A percentile compares a stretch with the other conserved stretches of the same genome.
These are phyloP conservation scores for Nemopilema nomurai DNA, from an alignment of 30 jellyfish, hydroid and myxozoan species.

Conservation along the genomic window DNA sequence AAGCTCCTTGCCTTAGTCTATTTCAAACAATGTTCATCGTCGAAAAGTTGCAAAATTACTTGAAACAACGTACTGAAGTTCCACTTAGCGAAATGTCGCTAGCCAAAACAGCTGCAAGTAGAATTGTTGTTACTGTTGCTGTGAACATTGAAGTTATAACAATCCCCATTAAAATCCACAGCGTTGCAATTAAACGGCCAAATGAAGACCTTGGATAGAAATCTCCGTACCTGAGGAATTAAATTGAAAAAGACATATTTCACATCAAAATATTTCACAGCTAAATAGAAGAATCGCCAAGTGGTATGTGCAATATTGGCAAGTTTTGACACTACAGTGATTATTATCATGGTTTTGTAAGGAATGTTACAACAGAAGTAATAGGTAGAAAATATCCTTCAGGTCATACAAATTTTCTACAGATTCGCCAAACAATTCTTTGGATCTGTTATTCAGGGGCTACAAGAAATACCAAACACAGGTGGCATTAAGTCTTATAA, in stretches of 20 bases:
- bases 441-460: no score
- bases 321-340: no score
- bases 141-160: conserved; percentile 64
- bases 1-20: no score
- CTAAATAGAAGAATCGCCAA: background rate
- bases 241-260: background rate
- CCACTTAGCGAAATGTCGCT: conserved; percentile 56
- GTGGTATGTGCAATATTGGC: background rate
- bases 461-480: no score
- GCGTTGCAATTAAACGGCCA: conserved; percentile 66
- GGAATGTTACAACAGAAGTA: no score
- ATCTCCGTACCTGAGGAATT: conserved; percentile 63
- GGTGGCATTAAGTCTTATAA: no score
- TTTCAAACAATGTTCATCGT: no score
- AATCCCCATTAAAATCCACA: conserved; percentile 73
- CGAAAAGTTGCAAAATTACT: background rate
- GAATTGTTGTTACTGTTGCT: conserved; percentile 67
- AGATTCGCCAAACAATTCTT: no score
- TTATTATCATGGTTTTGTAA: no score
- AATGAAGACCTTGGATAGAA: conserved; percentile 59
- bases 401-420: no score
- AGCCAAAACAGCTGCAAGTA: conserved; percentile 57
- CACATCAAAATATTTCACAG: background rate
- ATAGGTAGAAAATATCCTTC: no score
- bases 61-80: conserved; percentile 28